Base-by-base conservation (phyloP, 2,888 invertebrate species). In the Rhogogaster chlorosoma region DNA sequence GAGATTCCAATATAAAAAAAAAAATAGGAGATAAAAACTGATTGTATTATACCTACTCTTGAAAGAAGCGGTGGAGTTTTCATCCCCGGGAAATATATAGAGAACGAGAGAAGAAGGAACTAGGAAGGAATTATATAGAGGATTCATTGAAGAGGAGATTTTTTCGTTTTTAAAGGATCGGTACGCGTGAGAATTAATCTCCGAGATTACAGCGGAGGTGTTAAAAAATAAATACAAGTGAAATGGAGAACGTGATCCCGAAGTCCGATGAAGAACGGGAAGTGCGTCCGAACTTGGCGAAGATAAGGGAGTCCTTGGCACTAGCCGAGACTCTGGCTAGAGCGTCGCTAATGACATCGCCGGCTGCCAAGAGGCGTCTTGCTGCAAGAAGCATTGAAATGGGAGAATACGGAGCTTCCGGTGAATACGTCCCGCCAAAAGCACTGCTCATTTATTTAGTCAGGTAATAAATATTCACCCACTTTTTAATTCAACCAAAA, bases 361-460 rank as follows among this genome's bases (percentile, higher is more conserved):
- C 95, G 26, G 94, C 94, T 49, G 95, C 95, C 83, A 94, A 94
- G 89, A 93, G 94, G 88, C 94, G 95, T 87, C 93, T 95, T 86
- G 94, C 94, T 57, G 95, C 95, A 45, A 94, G 95, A 83, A 94
- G 94, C 90, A 91, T 95, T 88, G 95, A 95, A 92, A 92, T 95
- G 87, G 94, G 94, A 87, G 93, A 94, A 75, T 93, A 92, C 77
- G 87, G 89, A 70, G 89, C 89, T 38, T 87, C 89, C 57, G 93
- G 93, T 84, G 94, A 94, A 86, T 95, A 95, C 91, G 94, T 95
- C 82, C 95, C 95, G 75, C 95, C 96, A 45, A 95, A 95, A 88
- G 95, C 96, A 87, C 92, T 96, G 86, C 94, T 96, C 84, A 92
- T 95, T 87, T 96, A 95, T 92, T 94, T 96, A 89, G 96, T 96